Evolutionary conservation across 2,888 invertebrate species (phyloP).

Genomic region (Isoperla grammatica): DNA sequence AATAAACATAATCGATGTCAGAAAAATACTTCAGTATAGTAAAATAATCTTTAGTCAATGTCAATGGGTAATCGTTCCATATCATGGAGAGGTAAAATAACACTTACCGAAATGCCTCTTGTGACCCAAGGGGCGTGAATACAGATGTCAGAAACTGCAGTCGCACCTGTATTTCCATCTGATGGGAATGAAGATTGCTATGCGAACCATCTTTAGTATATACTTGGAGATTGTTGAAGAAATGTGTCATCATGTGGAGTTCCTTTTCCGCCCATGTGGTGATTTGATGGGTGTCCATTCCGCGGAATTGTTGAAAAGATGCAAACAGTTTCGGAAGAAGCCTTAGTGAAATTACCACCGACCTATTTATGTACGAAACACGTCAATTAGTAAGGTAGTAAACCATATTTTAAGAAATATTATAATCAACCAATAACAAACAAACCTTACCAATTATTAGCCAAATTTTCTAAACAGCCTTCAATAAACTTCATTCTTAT

Average conservation of each 20-base stretch:
- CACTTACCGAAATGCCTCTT: conserved; percentile 72
- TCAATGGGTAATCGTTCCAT: too few relatives aligned
- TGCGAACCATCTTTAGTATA: conserved; percentile 51
- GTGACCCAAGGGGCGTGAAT: conserved; percentile 84
- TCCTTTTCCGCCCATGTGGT: conserved; percentile 92
- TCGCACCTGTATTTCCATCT: conserved; percentile 85
- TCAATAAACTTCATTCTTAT: conserved; percentile 93
- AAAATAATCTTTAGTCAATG: too few relatives aligned
- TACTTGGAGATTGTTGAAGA: conserved; percentile 79
- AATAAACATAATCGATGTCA: too few relatives aligned
- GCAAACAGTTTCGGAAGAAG: conserved; percentile 84
- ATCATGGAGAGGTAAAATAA: too few relatives aligned
- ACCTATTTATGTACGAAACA: conserved; percentile 47
- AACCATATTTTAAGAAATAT: background rate
- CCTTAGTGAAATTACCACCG: conserved; percentile 83
- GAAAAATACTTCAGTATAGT: too few relatives aligned
- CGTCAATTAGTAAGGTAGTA: background rate
- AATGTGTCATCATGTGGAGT: conserved; percentile 88
- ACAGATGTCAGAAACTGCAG: conserved; percentile 87
- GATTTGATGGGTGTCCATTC: conserved; percentile 77
- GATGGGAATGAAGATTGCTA: conserved; percentile 57
- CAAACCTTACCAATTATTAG: conserved; percentile 62
- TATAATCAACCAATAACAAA: background rate
- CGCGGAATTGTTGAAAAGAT: conserved; percentile 84
- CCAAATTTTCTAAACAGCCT: conserved; percentile 85